These are phyloP conservation scores for Felis chaus DNA, from an alignment of 2,113 vertebrate genomes.

Conservation along the genomic window DNA sequence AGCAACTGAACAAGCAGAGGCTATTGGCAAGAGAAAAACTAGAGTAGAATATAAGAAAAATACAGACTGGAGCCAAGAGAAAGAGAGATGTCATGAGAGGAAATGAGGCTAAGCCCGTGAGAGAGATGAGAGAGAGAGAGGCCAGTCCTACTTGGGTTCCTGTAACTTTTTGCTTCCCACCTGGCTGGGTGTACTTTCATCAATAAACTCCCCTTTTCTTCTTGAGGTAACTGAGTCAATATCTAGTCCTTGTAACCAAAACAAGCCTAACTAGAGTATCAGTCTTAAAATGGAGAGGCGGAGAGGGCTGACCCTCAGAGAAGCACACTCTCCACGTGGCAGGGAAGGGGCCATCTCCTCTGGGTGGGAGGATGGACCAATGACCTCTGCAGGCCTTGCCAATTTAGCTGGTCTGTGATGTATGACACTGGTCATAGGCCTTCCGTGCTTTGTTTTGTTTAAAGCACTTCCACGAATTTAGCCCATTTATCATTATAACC, in stretches of 20 bases:
- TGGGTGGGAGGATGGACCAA: background rate
- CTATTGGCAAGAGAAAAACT: background rate
- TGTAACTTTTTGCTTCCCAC: background rate
- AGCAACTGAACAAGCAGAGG: background rate
- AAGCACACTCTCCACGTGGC: background rate
- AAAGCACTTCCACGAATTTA: background rate
- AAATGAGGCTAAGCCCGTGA: background rate
- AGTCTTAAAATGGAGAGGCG: background rate
- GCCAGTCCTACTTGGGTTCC: background rate
- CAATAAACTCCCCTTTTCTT: background rate
- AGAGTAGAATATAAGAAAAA: background rate
- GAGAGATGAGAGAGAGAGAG: background rate
- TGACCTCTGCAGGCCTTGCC: background rate
- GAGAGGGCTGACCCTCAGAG: background rate
- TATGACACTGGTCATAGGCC: background rate
- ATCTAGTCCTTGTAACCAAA: background rate
- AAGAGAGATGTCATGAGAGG: background rate
- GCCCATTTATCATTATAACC: background rate
- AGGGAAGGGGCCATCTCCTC: background rate
- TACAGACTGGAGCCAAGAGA: background rate
- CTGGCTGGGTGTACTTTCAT: background rate
- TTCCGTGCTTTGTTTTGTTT: background rate
- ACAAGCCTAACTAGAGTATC: background rate
- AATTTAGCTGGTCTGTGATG: background rate
- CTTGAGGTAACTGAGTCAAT: background rate